Evolutionary conservation across 2,797 vertebrate species (phyloP).

Genomic region (Agapornis canus): DNA sequence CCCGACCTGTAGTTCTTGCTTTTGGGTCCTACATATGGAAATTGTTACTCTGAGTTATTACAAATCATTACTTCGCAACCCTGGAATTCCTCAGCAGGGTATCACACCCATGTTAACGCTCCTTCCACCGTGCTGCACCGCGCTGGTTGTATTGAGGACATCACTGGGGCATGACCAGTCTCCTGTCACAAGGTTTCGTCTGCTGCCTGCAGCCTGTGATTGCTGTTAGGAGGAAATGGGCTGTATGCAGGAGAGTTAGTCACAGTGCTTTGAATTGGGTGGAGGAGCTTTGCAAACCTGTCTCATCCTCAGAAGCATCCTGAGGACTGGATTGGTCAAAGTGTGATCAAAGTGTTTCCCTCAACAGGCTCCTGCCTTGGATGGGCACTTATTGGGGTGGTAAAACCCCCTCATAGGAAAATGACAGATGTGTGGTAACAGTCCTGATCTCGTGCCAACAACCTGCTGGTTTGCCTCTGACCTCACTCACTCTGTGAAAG

Average conservation of each 20-base stretch:
- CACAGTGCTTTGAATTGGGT: neutral
- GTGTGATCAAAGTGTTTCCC: neutral
- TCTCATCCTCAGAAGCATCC: neutral
- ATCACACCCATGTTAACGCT: constrained; percentile 31
- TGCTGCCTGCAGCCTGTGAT: neutral
- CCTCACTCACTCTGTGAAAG: neutral
- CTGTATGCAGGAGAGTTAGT: neutral
- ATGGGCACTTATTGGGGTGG: neutral
- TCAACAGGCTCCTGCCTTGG: neutral
- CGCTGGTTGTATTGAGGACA: neutral
- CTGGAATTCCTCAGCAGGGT: constrained; percentile 36
- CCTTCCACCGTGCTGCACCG: neutral
- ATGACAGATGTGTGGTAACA: neutral
- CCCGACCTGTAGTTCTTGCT: constrained; percentile 28
- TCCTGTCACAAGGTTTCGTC: neutral
- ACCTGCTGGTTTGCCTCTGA: neutral
- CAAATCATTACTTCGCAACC: constrained; percentile 44
- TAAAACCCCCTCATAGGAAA: neutral
- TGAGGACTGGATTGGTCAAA: neutral
- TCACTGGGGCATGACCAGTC: neutral
- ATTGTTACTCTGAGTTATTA: constrained; percentile 50
- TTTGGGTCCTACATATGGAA: constrained; percentile 49
- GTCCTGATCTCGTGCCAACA: neutral
- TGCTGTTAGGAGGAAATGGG: neutral
- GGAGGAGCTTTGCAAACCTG: neutral